Evolutionary conservation across 2,113 vertebrate genomes (phyloP).

Genomic region (Syrrhaptes paradoxus): DNA sequence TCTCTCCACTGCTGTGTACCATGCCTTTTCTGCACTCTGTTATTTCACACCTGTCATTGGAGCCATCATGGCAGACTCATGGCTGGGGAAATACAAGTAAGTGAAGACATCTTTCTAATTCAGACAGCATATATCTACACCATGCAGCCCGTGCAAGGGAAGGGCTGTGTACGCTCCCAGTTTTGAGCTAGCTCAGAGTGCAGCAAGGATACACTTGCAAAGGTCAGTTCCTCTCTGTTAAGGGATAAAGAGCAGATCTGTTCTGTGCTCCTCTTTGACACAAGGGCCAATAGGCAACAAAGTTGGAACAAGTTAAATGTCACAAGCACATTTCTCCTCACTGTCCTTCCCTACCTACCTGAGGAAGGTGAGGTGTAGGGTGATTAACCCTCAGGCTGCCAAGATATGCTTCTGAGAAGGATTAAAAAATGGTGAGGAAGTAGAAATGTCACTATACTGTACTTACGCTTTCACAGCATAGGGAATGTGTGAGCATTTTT

Average conservation of each 20-base stretch:
- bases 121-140: background rate
- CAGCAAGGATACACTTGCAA: background rate
- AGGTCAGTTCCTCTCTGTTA: background rate
- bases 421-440: background rate
- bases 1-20: constrained; percentile 92
- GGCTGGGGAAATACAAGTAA: constrained; percentile 97
- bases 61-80: constrained; percentile 94
- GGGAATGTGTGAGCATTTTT: background rate
- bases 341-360: background rate
- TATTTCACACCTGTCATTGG: constrained; percentile 96
- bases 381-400: background rate
- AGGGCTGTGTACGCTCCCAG: background rate
- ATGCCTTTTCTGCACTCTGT: constrained; percentile 92
- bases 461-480: background rate
- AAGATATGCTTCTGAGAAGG: background rate
- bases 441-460: background rate
- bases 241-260: background rate
- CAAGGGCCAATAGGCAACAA: background rate
- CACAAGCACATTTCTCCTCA: background rate
- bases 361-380: background rate
- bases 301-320: background rate
- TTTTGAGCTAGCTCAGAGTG: background rate
- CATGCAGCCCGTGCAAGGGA: background rate
- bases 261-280: background rate
- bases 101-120: constrained; percentile 8